Evolutionary conservation across 1,140 invertebrate genomes (phyloP), one percentile per base, ranked within the genome.

Genomic region (Globodera ellingtonae): DNA sequence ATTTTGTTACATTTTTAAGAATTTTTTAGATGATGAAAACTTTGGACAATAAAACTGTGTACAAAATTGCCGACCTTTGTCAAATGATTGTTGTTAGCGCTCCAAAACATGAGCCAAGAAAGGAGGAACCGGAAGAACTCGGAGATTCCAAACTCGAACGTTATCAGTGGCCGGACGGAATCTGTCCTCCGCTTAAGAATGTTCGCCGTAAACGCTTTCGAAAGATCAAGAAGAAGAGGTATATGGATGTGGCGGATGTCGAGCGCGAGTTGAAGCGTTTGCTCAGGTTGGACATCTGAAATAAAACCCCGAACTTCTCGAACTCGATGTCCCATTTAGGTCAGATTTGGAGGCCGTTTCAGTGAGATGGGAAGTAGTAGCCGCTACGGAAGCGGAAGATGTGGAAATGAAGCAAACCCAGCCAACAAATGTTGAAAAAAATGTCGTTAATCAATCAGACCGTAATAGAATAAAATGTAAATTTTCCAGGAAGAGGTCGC

Each of bases 221-320:
- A 46, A 88, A 88, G 73, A 87, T 86, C 0, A 88, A 88, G 72
- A 88, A 89, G 81, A 89, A 89, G 76, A 89, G 86, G 78, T 89
- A 85, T 67, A 85, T 88, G 83, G 87, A 88, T 78, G 87, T 84
- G 5, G 86, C 87, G 21, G 85, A 89, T 52, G 84, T 88, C 13
- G 87, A 88, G 56, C 75, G 84, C 44, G 87, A 88, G 77, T 44
- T 88, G 13, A 89, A 88, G 72, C 66, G 87, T 78, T 81, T 88
- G 13, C 74, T 88, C 8, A 84, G 84, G 84, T 84, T 44, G 52
- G 66, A 13, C 59, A 2, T 35, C 35, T 3, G 35, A 35, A 35
- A 35, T 35, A 66, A 10, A 24, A 13, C 47, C 24, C 47, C 15
- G 56, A 5, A 35, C 35, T 2, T 35, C 35, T 35, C 35, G 35